Conservation (phyloP, 2,113 vertebrate genomes). For the Promerops cafer region DNA sequence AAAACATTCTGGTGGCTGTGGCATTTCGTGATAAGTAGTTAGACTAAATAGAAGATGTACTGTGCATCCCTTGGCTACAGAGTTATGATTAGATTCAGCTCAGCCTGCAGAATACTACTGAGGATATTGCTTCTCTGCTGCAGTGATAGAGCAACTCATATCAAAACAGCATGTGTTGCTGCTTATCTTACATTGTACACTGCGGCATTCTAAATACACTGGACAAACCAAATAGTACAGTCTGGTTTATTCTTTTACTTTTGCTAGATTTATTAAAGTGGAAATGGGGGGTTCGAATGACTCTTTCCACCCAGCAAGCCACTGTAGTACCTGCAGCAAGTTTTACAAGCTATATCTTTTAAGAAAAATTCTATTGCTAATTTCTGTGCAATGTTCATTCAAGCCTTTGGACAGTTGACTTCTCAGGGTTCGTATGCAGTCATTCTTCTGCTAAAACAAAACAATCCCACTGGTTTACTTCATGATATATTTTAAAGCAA, state of each 20-base stretch:
- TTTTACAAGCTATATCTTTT: background rate
- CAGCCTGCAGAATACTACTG: background rate
- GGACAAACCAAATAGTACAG: background rate
- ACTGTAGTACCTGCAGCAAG: background rate
- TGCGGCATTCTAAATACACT: background rate
- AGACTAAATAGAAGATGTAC: constrained; percentile 35
- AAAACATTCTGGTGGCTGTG: constrained; percentile 10
- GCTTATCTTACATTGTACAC: background rate
- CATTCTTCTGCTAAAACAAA: background rate
- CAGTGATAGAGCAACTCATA: background rate
- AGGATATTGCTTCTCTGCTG: background rate
- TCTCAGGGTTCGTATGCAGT: background rate
- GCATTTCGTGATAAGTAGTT: constrained; percentile 55
- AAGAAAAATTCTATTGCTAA: background rate
- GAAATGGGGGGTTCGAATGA: background rate
- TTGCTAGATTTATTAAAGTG: background rate
- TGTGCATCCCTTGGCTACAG: constrained; percentile 1
- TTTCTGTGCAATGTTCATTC: background rate
- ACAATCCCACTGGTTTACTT: background rate
- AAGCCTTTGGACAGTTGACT: background rate
- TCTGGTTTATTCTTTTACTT: background rate
- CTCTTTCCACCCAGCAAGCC: background rate
- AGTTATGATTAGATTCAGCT: constrained; percentile 28
- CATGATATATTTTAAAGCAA: background rate
- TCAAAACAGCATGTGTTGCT: background rate